Conservation (phyloP, 2,113 vertebrate species). For the Proterorhinus semilunaris region DNA sequence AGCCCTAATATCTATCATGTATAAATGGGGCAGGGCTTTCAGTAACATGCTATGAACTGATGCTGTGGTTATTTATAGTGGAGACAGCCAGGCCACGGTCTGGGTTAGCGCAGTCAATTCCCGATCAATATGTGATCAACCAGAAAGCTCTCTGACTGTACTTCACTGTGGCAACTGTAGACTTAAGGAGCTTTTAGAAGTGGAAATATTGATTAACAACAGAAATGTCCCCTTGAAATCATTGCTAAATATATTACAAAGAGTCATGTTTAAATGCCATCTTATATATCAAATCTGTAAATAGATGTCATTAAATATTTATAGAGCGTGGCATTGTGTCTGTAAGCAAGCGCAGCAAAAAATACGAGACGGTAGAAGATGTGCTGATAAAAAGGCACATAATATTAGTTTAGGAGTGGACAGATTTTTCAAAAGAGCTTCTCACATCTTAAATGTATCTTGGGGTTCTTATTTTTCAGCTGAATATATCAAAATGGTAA, state of each 20-base stretch:
- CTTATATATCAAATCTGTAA: conserved; percentile 18
- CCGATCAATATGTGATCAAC: conserved; percentile 53
- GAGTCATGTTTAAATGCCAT: background rate
- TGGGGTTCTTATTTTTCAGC: too few relatives aligned
- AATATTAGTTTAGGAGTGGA: background rate
- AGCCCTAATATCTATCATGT: background rate
- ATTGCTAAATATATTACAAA: conserved; percentile 4
- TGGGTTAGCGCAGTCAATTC: conserved; percentile 22
- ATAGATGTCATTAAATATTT: conserved; percentile 49
- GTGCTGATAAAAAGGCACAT: background rate
- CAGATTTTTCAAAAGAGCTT: background rate
- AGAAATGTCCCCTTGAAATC: background rate
- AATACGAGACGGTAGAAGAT: conserved; percentile 34
- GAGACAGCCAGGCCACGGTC: conserved; percentile 8
- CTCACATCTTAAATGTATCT: background rate
- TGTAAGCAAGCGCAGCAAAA: conserved; percentile 52
- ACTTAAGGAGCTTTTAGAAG: background rate
- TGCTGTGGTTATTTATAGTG: conserved; percentile 20
- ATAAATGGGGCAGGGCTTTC: conserved; percentile 1
- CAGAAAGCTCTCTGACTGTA: conserved; percentile 28
- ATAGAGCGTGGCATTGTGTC: conserved; percentile 29
- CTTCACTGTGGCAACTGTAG: conserved; percentile 16
- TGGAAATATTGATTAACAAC: background rate
- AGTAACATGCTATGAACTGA: conserved; percentile 5
- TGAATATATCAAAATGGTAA: too few relatives aligned